Evolutionary conservation across 2,888 invertebrate genomes (phyloP).

Genomic region (Drosophila pseudotalamancana): DNA sequence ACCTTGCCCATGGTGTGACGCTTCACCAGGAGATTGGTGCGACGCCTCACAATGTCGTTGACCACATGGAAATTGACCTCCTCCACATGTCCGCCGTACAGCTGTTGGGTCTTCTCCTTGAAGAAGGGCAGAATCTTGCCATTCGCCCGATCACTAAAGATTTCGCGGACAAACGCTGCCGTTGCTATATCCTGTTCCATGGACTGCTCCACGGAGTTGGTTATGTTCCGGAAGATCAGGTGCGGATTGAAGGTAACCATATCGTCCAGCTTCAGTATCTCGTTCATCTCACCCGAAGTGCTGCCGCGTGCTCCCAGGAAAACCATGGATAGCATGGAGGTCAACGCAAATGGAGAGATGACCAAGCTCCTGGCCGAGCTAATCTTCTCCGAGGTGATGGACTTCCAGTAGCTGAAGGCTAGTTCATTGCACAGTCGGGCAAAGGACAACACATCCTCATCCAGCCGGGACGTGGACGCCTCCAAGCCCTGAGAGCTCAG

Average conservation of each 20-base stretch:
- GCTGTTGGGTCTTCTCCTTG: slow-evolving; percentile 93
- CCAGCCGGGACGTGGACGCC: slow-evolving; percentile 89
- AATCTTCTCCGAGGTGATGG: slow-evolving; percentile 88
- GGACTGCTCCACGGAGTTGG: slow-evolving; percentile 90
- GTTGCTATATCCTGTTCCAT: slow-evolving; percentile 90
- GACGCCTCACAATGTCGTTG: slow-evolving; percentile 91
- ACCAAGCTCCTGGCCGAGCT: slow-evolving; percentile 91
- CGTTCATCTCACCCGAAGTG: slow-evolving; percentile 96
- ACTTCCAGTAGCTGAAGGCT: slow-evolving; percentile 93
- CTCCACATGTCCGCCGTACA: slow-evolving; percentile 94
- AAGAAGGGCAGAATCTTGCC: slow-evolving; percentile 93
- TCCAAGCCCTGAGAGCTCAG: slow-evolving; percentile 89
- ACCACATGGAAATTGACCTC: slow-evolving; percentile 93
- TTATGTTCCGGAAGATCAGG: slow-evolving; percentile 93
- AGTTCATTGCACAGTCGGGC: slow-evolving; percentile 92
- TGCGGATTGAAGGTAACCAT: slow-evolving; percentile 96
- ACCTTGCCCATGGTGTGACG: slow-evolving; percentile 91
- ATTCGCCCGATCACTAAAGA: slow-evolving; percentile 92
- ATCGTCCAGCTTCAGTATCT: slow-evolving; percentile 92
- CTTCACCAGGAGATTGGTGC: slow-evolving; percentile 92
- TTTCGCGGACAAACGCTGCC: slow-evolving; percentile 92
- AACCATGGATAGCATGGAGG: slow-evolving; percentile 95
- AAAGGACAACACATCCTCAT: slow-evolving; percentile 91
- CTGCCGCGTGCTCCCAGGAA: slow-evolving; percentile 94
- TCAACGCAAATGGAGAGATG: slow-evolving; percentile 93